A percentile compares a stretch with the other conserved stretches of the same genome.
Evolutionary conservation across 2,113 vertebrate species (phyloP).

Genomic region (Indicator indicator): DNA sequence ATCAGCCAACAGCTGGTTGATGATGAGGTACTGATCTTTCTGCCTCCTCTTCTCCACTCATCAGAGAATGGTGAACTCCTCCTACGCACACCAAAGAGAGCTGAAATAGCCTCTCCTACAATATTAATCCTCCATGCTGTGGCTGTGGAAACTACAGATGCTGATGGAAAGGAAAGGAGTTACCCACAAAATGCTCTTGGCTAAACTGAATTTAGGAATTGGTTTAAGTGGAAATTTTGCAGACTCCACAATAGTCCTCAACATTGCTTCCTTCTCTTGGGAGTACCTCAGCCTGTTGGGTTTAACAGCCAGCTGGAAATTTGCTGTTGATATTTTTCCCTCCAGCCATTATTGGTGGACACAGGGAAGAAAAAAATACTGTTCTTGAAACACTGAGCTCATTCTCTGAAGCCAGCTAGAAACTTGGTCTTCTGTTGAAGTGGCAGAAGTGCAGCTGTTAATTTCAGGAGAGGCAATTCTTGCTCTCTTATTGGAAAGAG

Average conservation of each 20-base stretch:
- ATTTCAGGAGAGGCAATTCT: background rate
- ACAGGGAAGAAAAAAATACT: background rate
- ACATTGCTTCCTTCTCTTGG: background rate
- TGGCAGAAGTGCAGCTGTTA: background rate
- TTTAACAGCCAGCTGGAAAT: background rate
- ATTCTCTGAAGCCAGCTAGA: background rate
- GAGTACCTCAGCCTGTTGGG: background rate
- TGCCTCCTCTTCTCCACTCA: background rate
- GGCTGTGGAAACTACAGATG: background rate
- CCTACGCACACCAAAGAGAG: background rate
- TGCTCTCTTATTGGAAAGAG: background rate
- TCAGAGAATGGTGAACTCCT: background rate
- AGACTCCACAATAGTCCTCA: background rate
- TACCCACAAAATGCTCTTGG: background rate
- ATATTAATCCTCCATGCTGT: background rate
- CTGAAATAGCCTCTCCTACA: background rate
- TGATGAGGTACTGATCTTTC: background rate
- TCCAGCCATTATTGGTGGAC: background rate
- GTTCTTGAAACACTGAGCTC: background rate
- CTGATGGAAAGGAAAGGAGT: background rate
- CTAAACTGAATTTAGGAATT: background rate
- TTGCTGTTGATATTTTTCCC: background rate
- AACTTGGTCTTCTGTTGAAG: background rate
- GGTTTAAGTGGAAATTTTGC: background rate
- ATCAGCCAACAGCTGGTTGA: background rate